These are phyloP conservation scores for Drosophila mettleri DNA, from an alignment of 2,888 invertebrate genomes.

Conservation along the genomic window DNA sequence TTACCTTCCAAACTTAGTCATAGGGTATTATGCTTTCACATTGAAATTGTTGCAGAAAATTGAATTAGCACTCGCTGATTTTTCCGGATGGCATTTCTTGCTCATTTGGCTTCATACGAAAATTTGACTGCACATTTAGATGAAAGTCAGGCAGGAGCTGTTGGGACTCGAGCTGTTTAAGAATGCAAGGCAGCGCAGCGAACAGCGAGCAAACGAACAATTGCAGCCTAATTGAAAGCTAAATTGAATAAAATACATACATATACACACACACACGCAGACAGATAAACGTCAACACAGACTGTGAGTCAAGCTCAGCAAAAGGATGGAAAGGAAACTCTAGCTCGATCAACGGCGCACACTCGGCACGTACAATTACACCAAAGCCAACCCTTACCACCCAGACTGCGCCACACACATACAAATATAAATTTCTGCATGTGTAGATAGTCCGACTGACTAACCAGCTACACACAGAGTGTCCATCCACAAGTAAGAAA, in stretches of 20 bases:
- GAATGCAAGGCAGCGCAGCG: slow-evolving; percentile 71
- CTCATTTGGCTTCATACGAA: slow-evolving; percentile 38
- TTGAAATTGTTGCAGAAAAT: slow-evolving; percentile 25
- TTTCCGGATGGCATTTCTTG: slow-evolving; percentile 40
- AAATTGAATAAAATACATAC: slow-evolving; percentile 77
- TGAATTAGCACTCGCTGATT: slow-evolving; percentile 36
- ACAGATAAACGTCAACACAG: slow-evolving; percentile 46
- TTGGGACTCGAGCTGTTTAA: slow-evolving; percentile 61
- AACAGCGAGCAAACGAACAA: slow-evolving; percentile 77
- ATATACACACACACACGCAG: slow-evolving; percentile 31
- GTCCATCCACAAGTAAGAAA: slow-evolving; percentile 58
- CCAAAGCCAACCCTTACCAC: not conserved
- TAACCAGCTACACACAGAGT: slow-evolving; percentile 27
- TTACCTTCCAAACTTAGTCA: not conserved
- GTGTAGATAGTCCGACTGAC: slow-evolving; percentile 35
- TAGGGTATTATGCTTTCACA: slow-evolving; percentile 25
- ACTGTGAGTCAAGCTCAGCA: slow-evolving; percentile 39
- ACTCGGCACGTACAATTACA: slow-evolving; percentile 76
- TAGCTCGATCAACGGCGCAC: slow-evolving; percentile 70
- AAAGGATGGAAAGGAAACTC: slow-evolving; percentile 59
- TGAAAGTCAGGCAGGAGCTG: slow-evolving; percentile 15
- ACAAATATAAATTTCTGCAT: slow-evolving; percentile 43
- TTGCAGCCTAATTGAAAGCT: slow-evolving; percentile 80
- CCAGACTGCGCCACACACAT: slow-evolving; percentile 12
- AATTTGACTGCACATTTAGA: slow-evolving; percentile 51